These are phyloP conservation scores for Dasyprocta punctata DNA, from an alignment of 2,113 vertebrate genomes.

Conservation along the genomic window DNA sequence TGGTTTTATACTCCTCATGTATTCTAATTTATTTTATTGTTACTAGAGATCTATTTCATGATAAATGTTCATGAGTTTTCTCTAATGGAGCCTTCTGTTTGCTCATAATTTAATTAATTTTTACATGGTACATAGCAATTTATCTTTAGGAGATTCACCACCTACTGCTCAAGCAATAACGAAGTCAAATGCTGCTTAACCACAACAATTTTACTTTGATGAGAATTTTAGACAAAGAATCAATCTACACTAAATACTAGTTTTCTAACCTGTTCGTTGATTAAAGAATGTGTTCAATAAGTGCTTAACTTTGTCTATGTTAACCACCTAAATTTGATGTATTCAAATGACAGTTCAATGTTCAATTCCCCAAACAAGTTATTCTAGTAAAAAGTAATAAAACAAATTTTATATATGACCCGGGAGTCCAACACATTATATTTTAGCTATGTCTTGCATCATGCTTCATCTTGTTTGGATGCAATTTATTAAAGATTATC, in stretches of 20 bases:
- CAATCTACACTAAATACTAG: neutral
- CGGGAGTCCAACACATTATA: neutral
- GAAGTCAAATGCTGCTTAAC: neutral
- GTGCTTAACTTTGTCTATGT: neutral
- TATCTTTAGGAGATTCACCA: neutral
- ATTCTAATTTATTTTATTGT: neutral
- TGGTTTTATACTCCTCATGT: neutral
- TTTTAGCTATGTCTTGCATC: neutral
- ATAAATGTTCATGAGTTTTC: neutral
- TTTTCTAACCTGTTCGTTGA: neutral
- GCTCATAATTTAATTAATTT: slow-evolving; percentile 27
- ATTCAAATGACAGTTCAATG: neutral
- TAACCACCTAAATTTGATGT: neutral
- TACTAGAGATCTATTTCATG: neutral
- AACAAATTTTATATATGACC: neutral
- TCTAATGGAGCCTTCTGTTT: neutral
- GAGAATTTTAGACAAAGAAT: neutral
- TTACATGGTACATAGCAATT: neutral
- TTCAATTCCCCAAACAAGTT: neutral
- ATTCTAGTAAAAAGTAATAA: neutral
- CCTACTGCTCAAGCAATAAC: neutral
- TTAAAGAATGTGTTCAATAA: neutral
- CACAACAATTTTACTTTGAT: neutral
- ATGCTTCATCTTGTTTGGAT: neutral
- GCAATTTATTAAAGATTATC: neutral